A percentile compares a stretch with the other conserved stretches of the same genome.
phyloP scores from a whole-genome alignment of 2,888 invertebrate genomes.

The Ectemnius continuus region DNA sequence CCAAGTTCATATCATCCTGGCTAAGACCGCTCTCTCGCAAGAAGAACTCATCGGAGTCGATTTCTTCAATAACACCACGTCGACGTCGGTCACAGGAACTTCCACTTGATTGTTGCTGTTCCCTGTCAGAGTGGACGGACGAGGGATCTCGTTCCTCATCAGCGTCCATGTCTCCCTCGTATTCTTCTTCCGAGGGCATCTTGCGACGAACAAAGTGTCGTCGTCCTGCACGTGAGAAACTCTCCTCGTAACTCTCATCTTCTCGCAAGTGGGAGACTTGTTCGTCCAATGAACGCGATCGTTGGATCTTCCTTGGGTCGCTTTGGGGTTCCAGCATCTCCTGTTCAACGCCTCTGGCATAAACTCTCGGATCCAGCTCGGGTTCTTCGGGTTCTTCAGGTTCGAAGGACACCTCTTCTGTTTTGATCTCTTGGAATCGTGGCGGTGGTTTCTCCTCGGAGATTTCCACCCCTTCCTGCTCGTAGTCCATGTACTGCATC shows the following conservation, averaged over 20 bases:
- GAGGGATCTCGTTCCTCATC: slow-evolving; percentile 65
- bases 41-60: slow-evolving; percentile 93
- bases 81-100: slow-evolving; percentile 81
- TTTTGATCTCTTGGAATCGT: slow-evolving; percentile 23
- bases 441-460: slow-evolving; percentile 41
- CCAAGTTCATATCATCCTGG: slow-evolving; percentile 89
- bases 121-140: slow-evolving; percentile 77
- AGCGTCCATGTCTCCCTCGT: slow-evolving; percentile 57
- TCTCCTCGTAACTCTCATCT: slow-evolving; percentile 39
- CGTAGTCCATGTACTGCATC: slow-evolving; percentile 62
- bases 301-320: slow-evolving; percentile 41
- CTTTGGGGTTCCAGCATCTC: slow-evolving; percentile 29
- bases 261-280: slow-evolving; percentile 46
- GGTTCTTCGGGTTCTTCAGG: slow-evolving; percentile 51
- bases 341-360: slow-evolving; percentile 43
- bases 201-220: slow-evolving; percentile 32
- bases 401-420: slow-evolving; percentile 59
- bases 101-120: slow-evolving; percentile 81
- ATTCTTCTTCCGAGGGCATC: slow-evolving; percentile 42
- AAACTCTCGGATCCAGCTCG: slow-evolving; percentile 54
- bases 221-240: slow-evolving; percentile 68
- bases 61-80: slow-evolving; percentile 88
- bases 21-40: slow-evolving; percentile 90
- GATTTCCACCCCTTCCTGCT: slow-evolving; percentile 56
- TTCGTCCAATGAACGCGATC: slow-evolving; percentile 46